These are phyloP conservation scores for Cotesia glomerata DNA, from an alignment of 1,140 invertebrate species.

Conservation along the genomic window DNA sequence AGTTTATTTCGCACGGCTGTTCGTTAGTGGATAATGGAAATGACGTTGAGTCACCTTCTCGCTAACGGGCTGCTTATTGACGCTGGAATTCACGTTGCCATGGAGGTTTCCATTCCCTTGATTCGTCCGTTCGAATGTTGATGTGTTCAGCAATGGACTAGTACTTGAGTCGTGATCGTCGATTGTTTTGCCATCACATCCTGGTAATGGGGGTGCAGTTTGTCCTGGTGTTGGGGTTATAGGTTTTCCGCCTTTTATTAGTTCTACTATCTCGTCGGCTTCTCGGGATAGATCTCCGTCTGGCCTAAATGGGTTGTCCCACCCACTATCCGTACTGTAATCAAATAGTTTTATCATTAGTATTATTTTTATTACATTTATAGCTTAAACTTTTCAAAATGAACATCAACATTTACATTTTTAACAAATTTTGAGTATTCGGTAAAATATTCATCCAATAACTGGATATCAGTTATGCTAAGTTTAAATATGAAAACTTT, in stretches of 20 bases:
- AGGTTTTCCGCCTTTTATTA: conserved; percentile 89
- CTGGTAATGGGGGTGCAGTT: conserved; percentile 56
- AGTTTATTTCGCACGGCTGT: conserved; percentile 29
- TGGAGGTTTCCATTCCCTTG: conserved; percentile 60
- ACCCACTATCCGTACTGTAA: conserved; percentile 90
- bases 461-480: too few relatives aligned
- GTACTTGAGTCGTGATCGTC: conserved; percentile 53
- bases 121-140: conserved; percentile 47
- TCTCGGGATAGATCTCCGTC: conserved; percentile 93
- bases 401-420: too few relatives aligned
- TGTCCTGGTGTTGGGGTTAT: conserved; percentile 73
- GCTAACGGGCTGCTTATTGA: conserved; percentile 52
- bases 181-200: conserved; percentile 45
- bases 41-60: conserved; percentile 52
- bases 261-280: conserved; percentile 93
- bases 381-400: too few relatives aligned
- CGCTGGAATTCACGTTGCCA: conserved; percentile 38
- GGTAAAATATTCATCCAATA: too few relatives aligned
- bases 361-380: too few relatives aligned
- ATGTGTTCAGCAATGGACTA: conserved; percentile 51
- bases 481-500: too few relatives aligned
- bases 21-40: conserved; percentile 35
- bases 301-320: conserved; percentile 96
- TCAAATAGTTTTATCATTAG: conserved; percentile 43
- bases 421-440: too few relatives aligned